Percentiles rank a stretch among this genome's conserved stretches.
phyloP scores from a whole-genome alignment of 2,113 vertebrate genomes.

The Rhea pennata region DNA sequence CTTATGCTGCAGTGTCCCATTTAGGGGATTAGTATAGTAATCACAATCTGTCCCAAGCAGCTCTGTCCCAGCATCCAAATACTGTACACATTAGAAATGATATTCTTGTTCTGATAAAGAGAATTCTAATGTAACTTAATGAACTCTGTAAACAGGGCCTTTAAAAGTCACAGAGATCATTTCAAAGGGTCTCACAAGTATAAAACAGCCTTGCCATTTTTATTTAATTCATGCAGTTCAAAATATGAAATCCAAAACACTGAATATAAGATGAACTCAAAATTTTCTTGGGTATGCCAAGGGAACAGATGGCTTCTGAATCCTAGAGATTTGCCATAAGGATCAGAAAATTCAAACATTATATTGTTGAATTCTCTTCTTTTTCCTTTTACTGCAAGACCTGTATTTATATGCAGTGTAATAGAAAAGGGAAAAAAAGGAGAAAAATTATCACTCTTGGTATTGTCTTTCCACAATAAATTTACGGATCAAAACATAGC shows the following conservation, averaged over 20 bases:
- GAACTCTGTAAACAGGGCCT: neutral
- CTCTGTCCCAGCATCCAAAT: neutral
- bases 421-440: neutral
- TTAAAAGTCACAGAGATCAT: neutral
- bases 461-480: neutral
- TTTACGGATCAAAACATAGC: neutral
- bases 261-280: neutral
- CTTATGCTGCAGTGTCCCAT: conserved; percentile 46
- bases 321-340: neutral
- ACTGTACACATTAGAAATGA: neutral
- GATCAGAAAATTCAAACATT: neutral
- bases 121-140: neutral
- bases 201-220: neutral
- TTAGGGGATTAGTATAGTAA: conserved; percentile 59
- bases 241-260: neutral
- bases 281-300: conserved; percentile 9
- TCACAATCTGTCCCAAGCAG: conserved; percentile 51
- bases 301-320: conserved; percentile 26
- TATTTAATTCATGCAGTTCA: neutral
- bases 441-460: neutral
- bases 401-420: neutral
- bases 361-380: neutral
- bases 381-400: neutral
- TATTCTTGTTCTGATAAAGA: neutral
- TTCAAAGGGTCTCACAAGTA: conserved; percentile 3